Evolutionary conservation across 2,888 invertebrate genomes (phyloP).

Genomic region (Seira sanloemensis): DNA sequence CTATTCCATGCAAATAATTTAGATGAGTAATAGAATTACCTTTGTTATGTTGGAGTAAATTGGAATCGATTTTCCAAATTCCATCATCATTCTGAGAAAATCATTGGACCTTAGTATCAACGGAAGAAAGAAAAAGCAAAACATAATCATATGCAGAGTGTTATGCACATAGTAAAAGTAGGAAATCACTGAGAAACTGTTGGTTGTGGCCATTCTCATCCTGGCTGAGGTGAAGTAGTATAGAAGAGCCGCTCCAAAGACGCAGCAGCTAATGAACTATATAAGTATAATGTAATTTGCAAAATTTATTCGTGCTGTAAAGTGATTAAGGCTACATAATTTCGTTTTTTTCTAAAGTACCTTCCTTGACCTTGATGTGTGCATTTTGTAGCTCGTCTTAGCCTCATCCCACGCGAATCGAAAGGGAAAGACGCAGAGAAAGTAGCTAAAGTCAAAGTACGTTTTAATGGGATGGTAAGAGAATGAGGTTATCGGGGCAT

Average conservation of each 20-base stretch:
- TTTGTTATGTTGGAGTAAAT: constrained; percentile 9
- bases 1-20: background rate
- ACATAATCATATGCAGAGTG: constrained; percentile 33
- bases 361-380: constrained; percentile 27
- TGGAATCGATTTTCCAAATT: constrained; percentile 6
- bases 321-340: background rate
- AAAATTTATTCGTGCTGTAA: background rate
- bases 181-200: constrained; percentile 12
- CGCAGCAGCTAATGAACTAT: constrained; percentile 5
- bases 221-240: constrained; percentile 32
- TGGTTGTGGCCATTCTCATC: background rate
- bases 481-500: no score
- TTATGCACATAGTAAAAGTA: constrained; percentile 50
- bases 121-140: constrained; percentile 14
- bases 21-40: background rate
- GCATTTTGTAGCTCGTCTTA: background rate
- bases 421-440: constrained; percentile 18
- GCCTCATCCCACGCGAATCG: constrained; percentile 37
- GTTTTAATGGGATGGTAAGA: constrained; percentile 32
- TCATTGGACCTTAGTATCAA: background rate
- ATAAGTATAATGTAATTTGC: background rate
- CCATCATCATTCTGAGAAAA: constrained; percentile 24
- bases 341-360: constrained; percentile 9
- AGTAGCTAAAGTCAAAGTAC: constrained; percentile 30
- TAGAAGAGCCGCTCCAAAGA: constrained; percentile 5